Base-by-base conservation (phyloP, 2,113 vertebrate species). In the Festucalex cinctus region DNA sequence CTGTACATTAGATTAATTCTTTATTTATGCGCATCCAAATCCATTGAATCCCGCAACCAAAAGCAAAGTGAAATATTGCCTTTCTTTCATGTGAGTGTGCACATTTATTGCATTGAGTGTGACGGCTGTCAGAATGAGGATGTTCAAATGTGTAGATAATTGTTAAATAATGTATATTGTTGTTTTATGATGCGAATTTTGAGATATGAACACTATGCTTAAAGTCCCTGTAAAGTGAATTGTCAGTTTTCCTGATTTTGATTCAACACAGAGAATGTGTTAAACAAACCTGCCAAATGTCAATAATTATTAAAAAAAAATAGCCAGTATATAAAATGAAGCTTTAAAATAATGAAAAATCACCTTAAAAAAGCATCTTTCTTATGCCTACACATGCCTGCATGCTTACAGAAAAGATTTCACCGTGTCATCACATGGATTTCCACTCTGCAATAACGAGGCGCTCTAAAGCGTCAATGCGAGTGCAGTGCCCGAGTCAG, bases 31-130 rank as follows among this genome's bases (percentile, higher is more conserved):
- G 24, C 66, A 44, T 70, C 57, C 72, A 57, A 76, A 66, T 43
- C 60, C 12, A 63, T 73, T 68, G 58, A 74, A 54, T 79, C 67
- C 60, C 70, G 76, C 56, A 73, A 78, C 79, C 74, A 80, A 82
- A 78, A 69, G 67, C 51, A 80, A 68, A 68, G 36, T 61, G n/a
- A 54, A 70, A 64, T 71, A 57, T 71, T 62, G 66, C 78, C 65
- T 83, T 80, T 81, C 62, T 80, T 77, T n/a, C 51, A 68, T 74
- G 53, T 71, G 56, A 46, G 44, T 71, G 53, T 77, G 1, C 70
- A 54, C 54, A 73, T 70, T 74, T 70, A 65, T 37, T 70, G 74
- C 66, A 37, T 41, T 46, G 62, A 62, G 64, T 16, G 26, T 24
- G 43, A 39, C 17, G 60, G 49, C n/a, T n/a, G n/a, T 20, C 63